A percentile compares a stretch with the other conserved stretches of the same genome.
phyloP scores from a whole-genome alignment of 2,113 vertebrate species.

The Lagenorhynchus albirostris region DNA sequence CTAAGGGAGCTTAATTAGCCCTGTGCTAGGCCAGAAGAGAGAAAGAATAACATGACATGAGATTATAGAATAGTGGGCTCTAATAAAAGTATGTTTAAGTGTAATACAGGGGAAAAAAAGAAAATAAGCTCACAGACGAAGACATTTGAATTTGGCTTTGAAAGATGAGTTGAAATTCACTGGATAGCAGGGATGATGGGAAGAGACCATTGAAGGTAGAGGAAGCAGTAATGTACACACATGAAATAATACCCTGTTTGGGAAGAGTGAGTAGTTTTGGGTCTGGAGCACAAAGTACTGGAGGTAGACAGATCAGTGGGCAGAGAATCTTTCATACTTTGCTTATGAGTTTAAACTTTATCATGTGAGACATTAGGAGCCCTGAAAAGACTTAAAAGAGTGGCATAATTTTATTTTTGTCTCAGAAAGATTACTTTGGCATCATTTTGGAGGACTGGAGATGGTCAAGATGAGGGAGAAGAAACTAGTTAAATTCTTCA shows the following conservation, averaged over 20 bases:
- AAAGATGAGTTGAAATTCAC: background rate
- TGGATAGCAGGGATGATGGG: background rate
- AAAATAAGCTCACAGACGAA: background rate
- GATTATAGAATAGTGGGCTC: background rate
- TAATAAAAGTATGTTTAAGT: background rate
- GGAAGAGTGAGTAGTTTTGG: background rate
- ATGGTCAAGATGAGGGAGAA: background rate
- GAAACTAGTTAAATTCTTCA: background rate
- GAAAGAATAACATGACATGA: background rate
- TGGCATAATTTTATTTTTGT: background rate
- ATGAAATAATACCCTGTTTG: background rate
- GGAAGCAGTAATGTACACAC: background rate
- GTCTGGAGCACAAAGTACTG: background rate
- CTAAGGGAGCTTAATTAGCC: background rate
- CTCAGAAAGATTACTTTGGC: background rate
- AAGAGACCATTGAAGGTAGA: background rate
- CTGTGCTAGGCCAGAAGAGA: background rate
- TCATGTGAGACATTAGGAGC: background rate
- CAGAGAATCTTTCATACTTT: background rate
- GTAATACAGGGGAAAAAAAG: background rate
- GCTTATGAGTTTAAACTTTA: background rate
- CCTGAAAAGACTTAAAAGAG: background rate
- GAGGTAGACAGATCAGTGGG: background rate
- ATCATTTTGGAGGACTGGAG: background rate
- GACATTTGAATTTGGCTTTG: slow-evolving; percentile 6